These are phyloP conservation scores for Caenorhabditis japonica DNA, from an alignment of 2,888 invertebrate species.

Conservation along the genomic window DNA sequence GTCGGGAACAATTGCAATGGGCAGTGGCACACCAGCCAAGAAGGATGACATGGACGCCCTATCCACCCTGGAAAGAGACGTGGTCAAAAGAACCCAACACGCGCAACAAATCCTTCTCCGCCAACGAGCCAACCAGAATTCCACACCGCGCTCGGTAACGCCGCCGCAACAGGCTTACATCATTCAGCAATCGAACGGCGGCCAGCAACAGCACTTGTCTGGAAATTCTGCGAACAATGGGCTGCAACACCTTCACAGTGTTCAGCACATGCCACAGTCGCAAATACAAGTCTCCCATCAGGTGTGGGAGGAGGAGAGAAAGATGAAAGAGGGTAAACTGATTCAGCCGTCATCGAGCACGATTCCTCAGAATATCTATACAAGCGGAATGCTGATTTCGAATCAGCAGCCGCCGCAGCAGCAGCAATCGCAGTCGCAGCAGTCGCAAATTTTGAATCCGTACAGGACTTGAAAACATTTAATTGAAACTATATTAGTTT, in stretches of 20 bases:
- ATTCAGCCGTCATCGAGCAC: conserved; percentile 30
- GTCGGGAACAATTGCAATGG: conserved; percentile 43
- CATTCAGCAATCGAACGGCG: conserved; percentile 33
- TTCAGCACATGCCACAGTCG: conserved; percentile 52
- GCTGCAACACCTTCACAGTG: conserved; percentile 40
- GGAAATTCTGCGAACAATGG: conserved; percentile 24
- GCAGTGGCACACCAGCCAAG: conserved; percentile 31
- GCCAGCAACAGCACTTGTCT: conserved; percentile 22
- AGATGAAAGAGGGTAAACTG: neutral
- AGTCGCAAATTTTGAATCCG: conserved; percentile 54
- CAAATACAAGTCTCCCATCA: conserved; percentile 49
- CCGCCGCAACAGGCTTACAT: conserved; percentile 40
- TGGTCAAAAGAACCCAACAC: conserved; percentile 74
- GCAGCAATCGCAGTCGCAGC: conserved; percentile 33
- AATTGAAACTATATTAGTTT: neutral
- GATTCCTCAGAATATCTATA: conserved; percentile 52
- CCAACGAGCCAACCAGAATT: conserved; percentile 28
- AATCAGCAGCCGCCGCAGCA: conserved; percentile 49
- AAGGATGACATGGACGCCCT: conserved; percentile 73
- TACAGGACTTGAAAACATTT: conserved; percentile 26
- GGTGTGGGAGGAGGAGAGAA: conserved; percentile 4
- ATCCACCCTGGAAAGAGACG: conserved; percentile 73
- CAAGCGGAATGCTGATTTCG: conserved; percentile 44
- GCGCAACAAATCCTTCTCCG: conserved; percentile 68
- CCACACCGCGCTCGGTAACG: conserved; percentile 25